Base-by-base conservation (phyloP, 2,888 invertebrate species). In the Bellardia pandia region DNA sequence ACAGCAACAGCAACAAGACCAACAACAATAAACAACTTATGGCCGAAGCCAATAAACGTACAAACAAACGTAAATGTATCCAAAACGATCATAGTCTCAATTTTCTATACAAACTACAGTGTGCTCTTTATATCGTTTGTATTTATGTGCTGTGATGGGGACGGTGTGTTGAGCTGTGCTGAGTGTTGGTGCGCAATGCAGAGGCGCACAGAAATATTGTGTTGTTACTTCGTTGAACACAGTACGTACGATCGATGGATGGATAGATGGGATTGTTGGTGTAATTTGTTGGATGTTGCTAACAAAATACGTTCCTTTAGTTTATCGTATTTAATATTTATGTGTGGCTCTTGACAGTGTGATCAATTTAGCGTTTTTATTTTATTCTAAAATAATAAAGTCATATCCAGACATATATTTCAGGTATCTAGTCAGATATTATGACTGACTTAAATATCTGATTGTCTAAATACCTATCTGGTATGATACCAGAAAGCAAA, bases 161-260 rank as follows among this genome's bases (percentile, higher is more conserved):
- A 53, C 14, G 30, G 30, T 82, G 69, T 83, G 33, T n/a, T 60
- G 33, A 71, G 68, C 9, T 53, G 60, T 62, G 69, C 60, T 64
- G 62, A 62, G 75, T 80, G 75, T 56, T 80, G 69, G 68, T 75
- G 75, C 48, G 79, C 75, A 53, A 56, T 75, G 85, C 85, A 85
- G 79, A 85, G 85, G 85, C 79, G 85, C 85, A 64, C 69, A 85
- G 60, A 85, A 75, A 69, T 33, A 62, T 48, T 71, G 13, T 69
- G 13, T 69, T 85, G 75, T 75, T 75, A 48, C 40, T 62, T n/a
- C 14, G 53, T 37, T 79, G 14, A 45, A 30, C 60, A 37, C 14
- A 14, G 13, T 51, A 51, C 51, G n/a, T 56, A 37, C 77, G 45
- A 77, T 83, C 76, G 64, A 71, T 69, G 6, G 60, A 16, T 48